phyloP scores from a whole-genome alignment of 1,140 invertebrate species.

The Solenopsis invicta region DNA sequence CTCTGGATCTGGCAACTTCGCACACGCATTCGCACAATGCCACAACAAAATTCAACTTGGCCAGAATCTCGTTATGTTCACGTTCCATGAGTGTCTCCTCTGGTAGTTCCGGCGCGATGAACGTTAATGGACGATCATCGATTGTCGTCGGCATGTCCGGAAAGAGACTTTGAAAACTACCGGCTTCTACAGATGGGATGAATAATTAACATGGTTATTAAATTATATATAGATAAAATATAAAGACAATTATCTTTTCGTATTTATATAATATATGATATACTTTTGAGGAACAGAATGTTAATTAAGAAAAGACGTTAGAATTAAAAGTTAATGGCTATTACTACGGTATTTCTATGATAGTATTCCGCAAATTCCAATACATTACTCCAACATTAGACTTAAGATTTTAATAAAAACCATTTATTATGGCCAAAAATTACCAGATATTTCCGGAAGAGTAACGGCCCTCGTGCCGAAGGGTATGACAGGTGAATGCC shows the following conservation, averaged over 20 bases:
- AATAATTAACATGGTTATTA: not conserved
- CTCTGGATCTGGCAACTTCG: constrained; percentile 93
- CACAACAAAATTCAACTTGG: constrained; percentile 97
- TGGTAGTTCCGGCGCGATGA: constrained; percentile 96
- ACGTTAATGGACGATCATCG: constrained; percentile 90
- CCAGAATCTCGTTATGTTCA: constrained; percentile 97
- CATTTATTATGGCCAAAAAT: not conserved
- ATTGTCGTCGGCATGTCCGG: constrained; percentile 86
- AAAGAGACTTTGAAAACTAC: constrained; percentile 88
- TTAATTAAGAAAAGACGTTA: not conserved
- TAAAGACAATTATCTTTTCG: not conserved
- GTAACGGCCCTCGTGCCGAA: constrained; percentile 92
- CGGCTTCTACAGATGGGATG: constrained; percentile 85
- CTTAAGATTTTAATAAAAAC: constrained; percentile 37
- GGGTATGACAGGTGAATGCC: constrained; percentile 89
- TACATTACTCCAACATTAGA: not conserved
- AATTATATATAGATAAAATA: too few relatives aligned
- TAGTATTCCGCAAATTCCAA: not conserved
- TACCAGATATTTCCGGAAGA: constrained; percentile 91
- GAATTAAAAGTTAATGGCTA: not conserved
- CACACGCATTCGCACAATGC: constrained; percentile 96
- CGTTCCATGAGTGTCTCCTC: constrained; percentile 98
- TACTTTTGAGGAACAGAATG: not conserved
- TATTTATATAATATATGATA: not conserved
- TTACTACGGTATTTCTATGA: not conserved